Evolutionary conservation across 1,140 invertebrate genomes (phyloP), one percentile per base, ranked within the genome.

Genomic region (Drusus annulatus): DNA sequence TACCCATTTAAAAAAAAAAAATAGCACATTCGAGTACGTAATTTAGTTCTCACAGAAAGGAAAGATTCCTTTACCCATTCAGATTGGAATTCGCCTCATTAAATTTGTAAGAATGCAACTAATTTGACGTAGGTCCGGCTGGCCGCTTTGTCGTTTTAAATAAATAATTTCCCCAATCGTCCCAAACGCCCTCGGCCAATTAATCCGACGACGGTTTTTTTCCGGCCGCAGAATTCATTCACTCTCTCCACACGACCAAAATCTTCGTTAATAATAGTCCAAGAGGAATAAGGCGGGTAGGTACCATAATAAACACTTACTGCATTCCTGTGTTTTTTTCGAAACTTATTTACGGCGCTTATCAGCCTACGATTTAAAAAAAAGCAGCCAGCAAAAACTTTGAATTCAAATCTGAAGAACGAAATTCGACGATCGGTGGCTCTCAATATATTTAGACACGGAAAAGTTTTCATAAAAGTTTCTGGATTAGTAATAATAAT

Each of bases 261-360:
- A n/a, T n/a, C n/a, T n/a, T n/a, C 5, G 5, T 2, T 28, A 28
- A 28, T 28, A 28, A 28, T 28, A 28, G 25, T 28, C 25, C 5
- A 21, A 31, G 31, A 51, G 50, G 23, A 45, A 50, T 71, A 81
- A 50, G 13, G 23, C 10, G 60, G 19, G 56, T 76, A 45, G 74
- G 56, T 60, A 76, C 74, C 50, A 76, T 62, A 74, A 62, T 76
- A 76, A 77, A 68, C 56, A 76, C 74, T 60, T 65, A 77, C 76
- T 54, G 76, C 76, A 77, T 77, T 77, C 76, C 76, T 76, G 68
- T 62, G n/a, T n/a, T n/a, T n/a, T n/a, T n/a, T n/a, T n/a, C n/a
- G 21, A 45, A 28, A 36, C 54, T 60, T 76, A 60, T 76, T n/a
- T n/a, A n/a, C n/a, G n/a, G n/a, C n/a, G n/a, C n/a, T 77, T 77